A percentile compares a stretch with the other conserved stretches of the same genome.
phyloP scores from a whole-genome alignment of 2,888 invertebrate genomes.

The Ormyrus nitidulus region DNA sequence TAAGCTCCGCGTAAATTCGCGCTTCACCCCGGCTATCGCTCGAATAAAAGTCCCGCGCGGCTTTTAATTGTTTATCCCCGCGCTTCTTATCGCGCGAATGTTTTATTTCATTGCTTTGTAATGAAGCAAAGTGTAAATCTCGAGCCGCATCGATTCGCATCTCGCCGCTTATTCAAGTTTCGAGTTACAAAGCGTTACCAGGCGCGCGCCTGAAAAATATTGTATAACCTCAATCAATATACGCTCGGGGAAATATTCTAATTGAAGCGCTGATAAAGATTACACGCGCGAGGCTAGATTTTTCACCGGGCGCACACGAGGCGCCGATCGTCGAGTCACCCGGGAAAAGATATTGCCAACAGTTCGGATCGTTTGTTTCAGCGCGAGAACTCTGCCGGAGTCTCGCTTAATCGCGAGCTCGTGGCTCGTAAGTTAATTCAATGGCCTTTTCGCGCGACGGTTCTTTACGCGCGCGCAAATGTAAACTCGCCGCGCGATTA shows the following conservation, averaged over 20 bases:
- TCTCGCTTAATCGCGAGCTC: slow-evolving; percentile 63
- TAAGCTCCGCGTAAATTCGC: slow-evolving; percentile 34
- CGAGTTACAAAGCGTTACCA: too few species aligned
- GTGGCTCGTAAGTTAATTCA: slow-evolving; percentile 60
- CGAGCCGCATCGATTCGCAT: background rate
- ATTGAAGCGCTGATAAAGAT: slow-evolving; percentile 26
- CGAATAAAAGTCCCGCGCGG: slow-evolving; percentile 23
- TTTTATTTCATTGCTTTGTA: background rate
- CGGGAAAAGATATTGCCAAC: slow-evolving; percentile 66
- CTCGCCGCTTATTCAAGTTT: too few species aligned
- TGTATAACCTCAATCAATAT: background rate
- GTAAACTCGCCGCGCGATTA: slow-evolving; percentile 38
- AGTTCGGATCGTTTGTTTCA: slow-evolving; percentile 68
- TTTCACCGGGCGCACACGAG: background rate
- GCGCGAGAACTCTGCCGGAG: slow-evolving; percentile 57
- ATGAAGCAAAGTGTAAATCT: background rate
- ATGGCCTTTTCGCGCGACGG: slow-evolving; percentile 54
- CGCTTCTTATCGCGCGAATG: slow-evolving; percentile 26
- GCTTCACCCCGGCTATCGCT: slow-evolving; percentile 40
- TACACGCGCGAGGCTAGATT: background rate
- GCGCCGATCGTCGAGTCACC: slow-evolving; percentile 59
- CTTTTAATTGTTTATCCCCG: slow-evolving; percentile 40
- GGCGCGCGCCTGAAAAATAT: background rate
- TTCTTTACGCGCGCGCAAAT: slow-evolving; percentile 52
- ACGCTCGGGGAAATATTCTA: background rate